phyloP scores from a whole-genome alignment of 64 coral and sea anemone genomes.

The Pachyseris speciosa region DNA sequence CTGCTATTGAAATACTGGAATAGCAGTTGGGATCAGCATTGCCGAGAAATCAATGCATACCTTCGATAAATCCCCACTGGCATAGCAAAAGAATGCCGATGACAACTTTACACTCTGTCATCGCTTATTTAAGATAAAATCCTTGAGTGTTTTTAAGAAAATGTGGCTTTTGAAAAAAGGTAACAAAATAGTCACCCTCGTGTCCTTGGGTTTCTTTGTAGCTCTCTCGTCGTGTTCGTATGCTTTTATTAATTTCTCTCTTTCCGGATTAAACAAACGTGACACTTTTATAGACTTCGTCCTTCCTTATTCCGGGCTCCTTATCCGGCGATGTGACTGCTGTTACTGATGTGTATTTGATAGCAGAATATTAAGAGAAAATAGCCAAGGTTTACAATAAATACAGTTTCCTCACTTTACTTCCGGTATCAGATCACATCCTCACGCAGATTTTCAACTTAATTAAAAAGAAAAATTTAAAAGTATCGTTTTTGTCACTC shows the following conservation, averaged over 20 bases:
- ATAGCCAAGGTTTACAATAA: not conserved
- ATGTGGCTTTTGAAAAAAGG: too few relatives aligned
- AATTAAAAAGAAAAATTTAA: not conserved
- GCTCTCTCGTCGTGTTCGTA: not conserved
- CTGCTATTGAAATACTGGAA: too few relatives aligned
- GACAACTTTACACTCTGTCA: not conserved
- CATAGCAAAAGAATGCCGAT: not conserved
- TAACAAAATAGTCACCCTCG: not conserved
- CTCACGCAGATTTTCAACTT: not conserved
- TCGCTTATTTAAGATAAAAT: not conserved
- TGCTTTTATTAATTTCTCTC: constrained; percentile 9
- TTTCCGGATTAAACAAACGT: constrained; percentile 25
- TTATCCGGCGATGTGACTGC: not conserved
- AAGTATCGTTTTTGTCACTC: not conserved
- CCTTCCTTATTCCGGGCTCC: not conserved
- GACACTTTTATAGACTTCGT: constrained; percentile 11
- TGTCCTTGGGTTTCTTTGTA: not conserved
- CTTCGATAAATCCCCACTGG: not conserved
- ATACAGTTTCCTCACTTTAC: not conserved
- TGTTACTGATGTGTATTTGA: not conserved
- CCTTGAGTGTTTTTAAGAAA: not conserved
- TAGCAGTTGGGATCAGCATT: not conserved
- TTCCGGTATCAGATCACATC: not conserved
- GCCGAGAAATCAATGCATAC: not conserved
- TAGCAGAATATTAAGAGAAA: not conserved